Base-by-base conservation (phyloP, 2,888 invertebrate genomes). In the Dione vanillae region DNA sequence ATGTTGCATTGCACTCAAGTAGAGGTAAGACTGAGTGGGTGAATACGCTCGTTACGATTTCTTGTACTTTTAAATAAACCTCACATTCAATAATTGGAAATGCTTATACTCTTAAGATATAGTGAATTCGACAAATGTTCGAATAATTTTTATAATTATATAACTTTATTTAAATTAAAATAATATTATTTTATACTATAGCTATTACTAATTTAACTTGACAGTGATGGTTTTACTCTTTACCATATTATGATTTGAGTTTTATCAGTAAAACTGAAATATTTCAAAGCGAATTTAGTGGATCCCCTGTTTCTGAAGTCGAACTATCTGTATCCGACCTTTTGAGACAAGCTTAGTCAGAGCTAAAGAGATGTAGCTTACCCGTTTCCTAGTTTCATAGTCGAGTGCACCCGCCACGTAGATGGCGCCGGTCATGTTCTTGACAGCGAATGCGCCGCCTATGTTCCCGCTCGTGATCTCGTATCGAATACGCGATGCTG, bases 401-500 rank as follows among this genome's bases (percentile, higher is more conserved):
- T 99, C 99, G 87, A 99, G 95, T 73, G 98, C 97, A 78, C 98
- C 98, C 72, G 98, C 98, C 80, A 99, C 98, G 94, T 98, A 99
- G 92, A 99, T 99, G 88, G 99, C 99, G 82, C 99, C 99, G 78
- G 99, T 99, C 97, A 98, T 98, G 94, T 98, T 98, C 94, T 98
- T 98, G 87, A 99, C 98, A 81, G 98, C 98, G 90, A 99, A 99
- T 49, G 98, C 98, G 82, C 98, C 99, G 76, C 98, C 98, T 95
- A 98, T 96, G 96, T 99, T 99, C 95, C 99, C 99, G 96, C 98
- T 98, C 93, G 98, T 98, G 94, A 99, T 99, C 96, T 99, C 98
- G 95, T 99, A 99, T 95, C 98, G 98, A 95, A 99, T 98, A 95
- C 98, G 97, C 94, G 98, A 98, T 91, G 98, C 98, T 98, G 95